phyloP scores from a whole-genome alignment of 2,888 invertebrate species.

The Trissonchulus latispiculum region DNA sequence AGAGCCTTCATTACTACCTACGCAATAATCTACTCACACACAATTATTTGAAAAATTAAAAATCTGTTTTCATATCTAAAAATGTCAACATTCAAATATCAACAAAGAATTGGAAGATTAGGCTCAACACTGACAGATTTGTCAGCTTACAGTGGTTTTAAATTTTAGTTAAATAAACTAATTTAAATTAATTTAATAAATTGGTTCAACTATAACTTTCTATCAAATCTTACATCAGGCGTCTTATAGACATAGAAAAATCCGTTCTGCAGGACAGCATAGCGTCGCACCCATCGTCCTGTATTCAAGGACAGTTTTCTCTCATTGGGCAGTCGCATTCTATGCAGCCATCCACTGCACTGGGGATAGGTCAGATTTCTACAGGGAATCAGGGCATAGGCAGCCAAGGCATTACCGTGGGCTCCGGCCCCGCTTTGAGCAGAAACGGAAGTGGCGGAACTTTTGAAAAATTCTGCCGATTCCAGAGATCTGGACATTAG shows the following conservation, averaged over 20 bases:
- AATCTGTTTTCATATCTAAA: too few relatives aligned
- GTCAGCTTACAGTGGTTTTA: too few relatives aligned
- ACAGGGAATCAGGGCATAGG: not conserved
- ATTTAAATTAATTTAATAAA: too few relatives aligned
- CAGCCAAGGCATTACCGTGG: not conserved
- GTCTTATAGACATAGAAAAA: conserved; percentile 60
- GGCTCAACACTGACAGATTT: too few relatives aligned
- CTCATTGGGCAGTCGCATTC: conserved; percentile 8
- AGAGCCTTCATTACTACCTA: too few relatives aligned
- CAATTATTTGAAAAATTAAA: too few relatives aligned
- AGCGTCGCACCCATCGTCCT: conserved; percentile 65
- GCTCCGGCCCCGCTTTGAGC: not conserved
- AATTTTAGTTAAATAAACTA: too few relatives aligned
- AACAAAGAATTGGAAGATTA: too few relatives aligned
- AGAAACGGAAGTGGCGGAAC: not conserved
- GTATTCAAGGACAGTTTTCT: conserved; percentile 40
- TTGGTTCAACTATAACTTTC: too few relatives aligned
- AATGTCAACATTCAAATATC: too few relatives aligned
- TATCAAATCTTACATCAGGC: conserved; percentile 54
- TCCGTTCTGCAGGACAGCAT: conserved; percentile 65
- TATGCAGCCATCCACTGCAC: not conserved
- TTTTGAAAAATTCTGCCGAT: not conserved
- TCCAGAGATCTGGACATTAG: not conserved
- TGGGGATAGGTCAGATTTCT: not conserved
- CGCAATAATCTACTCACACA: too few relatives aligned